Base-by-base conservation (phyloP, 2,888 invertebrate genomes). In the Cabera pusaria region DNA sequence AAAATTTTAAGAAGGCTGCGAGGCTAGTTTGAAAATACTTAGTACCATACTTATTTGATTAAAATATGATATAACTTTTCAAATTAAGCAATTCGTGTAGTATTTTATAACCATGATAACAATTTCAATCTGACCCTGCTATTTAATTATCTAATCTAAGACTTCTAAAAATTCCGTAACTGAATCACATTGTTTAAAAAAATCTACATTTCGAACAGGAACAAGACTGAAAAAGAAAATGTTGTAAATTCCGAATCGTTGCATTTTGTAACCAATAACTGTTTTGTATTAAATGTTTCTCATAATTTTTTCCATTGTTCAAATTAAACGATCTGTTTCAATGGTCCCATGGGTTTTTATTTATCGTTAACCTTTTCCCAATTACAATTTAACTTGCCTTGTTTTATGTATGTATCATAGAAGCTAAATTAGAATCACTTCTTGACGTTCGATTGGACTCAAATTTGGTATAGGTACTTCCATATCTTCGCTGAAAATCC, bases 161-260 rank as follows among this genome's bases (percentile, higher is more conserved):
- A 14, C 4, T 3, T 14, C 4, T 14, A 25, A 28, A 19, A 17
- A 8, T 2, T 5, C 6, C 0, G n/a, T 6, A 26, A 26, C 25
- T 17, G 16, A 26, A 26, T 26, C 5, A 5, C 16, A 26, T 4
- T n/a, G n/a, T n/a, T n/a, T 7, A 5, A 21, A 22, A 31, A 0
- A 11, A 29, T 32, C 12, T 9, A 34, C 37, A 25, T 56, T 76
- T 74, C 71, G 59, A 67, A 71, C 65, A 64, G 59, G 67, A 61
- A 58, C 62, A 80, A 84, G 82, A 85, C 84, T 84, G 81, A 77
- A 52, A 52, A 52, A n/a, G n/a, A n/a, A n/a, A n/a, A 50, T 56
- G 46, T 60, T 66, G 59, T 58, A 71, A 65, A 57, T 54, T 56
- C 64, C 52, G 46, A 47, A 54, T 59, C 61, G 61, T 50, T 48